Evolutionary conservation across 53 echinoderm and acorn worm species (phyloP), one percentile per base, ranked within the genome.

Genomic region (Crossaster papposus): DNA sequence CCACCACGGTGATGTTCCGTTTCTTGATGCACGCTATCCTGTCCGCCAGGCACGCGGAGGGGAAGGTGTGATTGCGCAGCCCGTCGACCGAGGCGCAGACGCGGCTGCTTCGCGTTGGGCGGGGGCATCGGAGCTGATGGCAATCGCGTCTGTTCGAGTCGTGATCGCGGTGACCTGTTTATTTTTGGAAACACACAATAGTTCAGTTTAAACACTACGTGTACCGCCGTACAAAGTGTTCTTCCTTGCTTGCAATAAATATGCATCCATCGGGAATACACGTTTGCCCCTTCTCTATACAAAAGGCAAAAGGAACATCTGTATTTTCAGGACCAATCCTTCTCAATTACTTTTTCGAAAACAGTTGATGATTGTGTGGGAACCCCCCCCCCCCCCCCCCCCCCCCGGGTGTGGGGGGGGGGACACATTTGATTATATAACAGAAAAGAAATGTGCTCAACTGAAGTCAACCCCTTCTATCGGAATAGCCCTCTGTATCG

Each of bases 21-120:
- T 32, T 26, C 12, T 14, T 29, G 1, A 22, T 13, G 33, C 80
- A 80, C 3, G 54, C 80, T 14, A 80, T 36, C 30, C 1, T 15
- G 22, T 80, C 80, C 14, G 8, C 80, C 1, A 23, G 58, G 31
- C 80, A 80, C 14, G 54, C 33, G 17, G 80, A 30, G 20, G 54
- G 54, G 55, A 55, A 55, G 58, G 80, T 80, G 32, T 4, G 80
- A 17, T 80, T 58, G 15, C 30, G 80, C 17, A 23, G 23, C 15
- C 58, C 80, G 30, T 5, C 32, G 34, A n/a, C n/a, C n/a, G 58
- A 58, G 28, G 80, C 80, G 30, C 80, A 80, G 80, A 80, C 80
- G 24, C 80, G 80, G 80, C 58, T 80, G 18, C 31, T 31, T 10
- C 33, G 35, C 2, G 55, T 54, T 23, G 80, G 80, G 31, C 80